phyloP scores from a whole-genome alignment of 2,113 vertebrate species.

The Platysteira castanea region DNA sequence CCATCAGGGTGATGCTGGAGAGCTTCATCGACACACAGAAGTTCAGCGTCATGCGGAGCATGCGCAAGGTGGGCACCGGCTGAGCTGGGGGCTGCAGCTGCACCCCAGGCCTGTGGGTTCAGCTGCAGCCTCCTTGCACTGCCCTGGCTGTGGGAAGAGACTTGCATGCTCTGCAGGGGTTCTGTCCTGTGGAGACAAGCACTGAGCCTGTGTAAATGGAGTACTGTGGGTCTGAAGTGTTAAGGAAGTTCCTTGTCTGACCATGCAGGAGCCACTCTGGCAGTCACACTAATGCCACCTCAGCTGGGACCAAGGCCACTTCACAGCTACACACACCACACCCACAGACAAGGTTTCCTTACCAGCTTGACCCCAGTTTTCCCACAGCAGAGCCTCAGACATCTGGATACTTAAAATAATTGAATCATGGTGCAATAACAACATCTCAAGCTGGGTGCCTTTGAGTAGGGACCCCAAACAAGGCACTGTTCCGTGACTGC shows the following conservation, averaged over 20 bases:
- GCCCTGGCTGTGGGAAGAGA: neutral
- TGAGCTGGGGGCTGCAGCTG: accelerated
- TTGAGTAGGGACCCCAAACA: neutral
- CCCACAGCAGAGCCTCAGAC: neutral
- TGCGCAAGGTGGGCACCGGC: constrained; percentile 83
- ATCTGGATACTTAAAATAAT: neutral
- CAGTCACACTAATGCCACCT: neutral
- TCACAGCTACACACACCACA: neutral
- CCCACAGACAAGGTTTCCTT: neutral
- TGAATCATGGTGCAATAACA: neutral
- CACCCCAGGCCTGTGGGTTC: accelerated
- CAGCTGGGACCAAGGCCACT: neutral
- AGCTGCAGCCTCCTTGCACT: neutral
- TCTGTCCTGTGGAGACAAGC: neutral
- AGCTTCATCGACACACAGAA: constrained; percentile 99
- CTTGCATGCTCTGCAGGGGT: neutral
- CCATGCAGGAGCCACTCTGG: neutral
- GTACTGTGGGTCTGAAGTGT: neutral
- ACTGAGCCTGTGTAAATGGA: accelerated
- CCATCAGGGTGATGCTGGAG: constrained; percentile 97
- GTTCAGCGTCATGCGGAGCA: constrained; percentile 95
- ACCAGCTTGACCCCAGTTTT: neutral
- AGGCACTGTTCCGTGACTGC: accelerated
- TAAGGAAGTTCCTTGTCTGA: neutral
- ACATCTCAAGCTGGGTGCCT: neutral